A percentile compares a stretch with the other conserved stretches of the same genome.
Evolutionary conservation across 1,140 invertebrate species (phyloP).

Genomic region (Diabrotica virgifera): DNA sequence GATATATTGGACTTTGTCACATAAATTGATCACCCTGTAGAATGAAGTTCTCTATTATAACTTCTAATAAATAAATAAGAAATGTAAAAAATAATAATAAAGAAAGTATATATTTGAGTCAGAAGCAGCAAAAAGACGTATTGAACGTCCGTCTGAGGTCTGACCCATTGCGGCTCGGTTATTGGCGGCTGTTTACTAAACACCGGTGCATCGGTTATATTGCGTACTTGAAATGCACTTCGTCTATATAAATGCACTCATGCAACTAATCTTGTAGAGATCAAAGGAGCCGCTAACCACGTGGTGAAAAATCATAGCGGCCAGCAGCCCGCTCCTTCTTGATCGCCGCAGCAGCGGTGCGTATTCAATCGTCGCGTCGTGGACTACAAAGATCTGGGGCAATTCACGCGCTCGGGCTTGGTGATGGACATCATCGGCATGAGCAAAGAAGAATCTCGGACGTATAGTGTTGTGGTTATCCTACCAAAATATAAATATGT

Average conservation of each 20-base stretch:
- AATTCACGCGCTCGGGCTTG: constrained; percentile 36
- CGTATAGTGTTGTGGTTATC: background rate
- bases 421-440: constrained; percentile 6
- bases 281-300: constrained; percentile 31
- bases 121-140: too few species aligned
- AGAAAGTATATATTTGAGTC: too few species aligned
- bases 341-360: constrained; percentile 8
- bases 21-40: too few species aligned
- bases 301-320: constrained; percentile 26
- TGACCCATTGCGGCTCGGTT: constrained; percentile 11
- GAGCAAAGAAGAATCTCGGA: background rate
- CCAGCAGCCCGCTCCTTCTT: constrained; percentile 7
- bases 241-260: constrained; percentile 8
- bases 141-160: too few species aligned
- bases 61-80: too few species aligned
- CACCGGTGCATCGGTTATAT: constrained; percentile 12
- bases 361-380: constrained; percentile 24
- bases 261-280: constrained; percentile 17
- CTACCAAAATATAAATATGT: too few species aligned
- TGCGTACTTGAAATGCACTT: constrained; percentile 9
- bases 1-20: too few species aligned
- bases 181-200: constrained; percentile 7
- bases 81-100: too few species aligned
- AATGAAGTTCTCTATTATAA: too few species aligned
- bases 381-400: constrained; percentile 30